These are phyloP conservation scores for Apamea monoglypha DNA, from an alignment of 2,888 invertebrate species.

Conservation along the genomic window DNA sequence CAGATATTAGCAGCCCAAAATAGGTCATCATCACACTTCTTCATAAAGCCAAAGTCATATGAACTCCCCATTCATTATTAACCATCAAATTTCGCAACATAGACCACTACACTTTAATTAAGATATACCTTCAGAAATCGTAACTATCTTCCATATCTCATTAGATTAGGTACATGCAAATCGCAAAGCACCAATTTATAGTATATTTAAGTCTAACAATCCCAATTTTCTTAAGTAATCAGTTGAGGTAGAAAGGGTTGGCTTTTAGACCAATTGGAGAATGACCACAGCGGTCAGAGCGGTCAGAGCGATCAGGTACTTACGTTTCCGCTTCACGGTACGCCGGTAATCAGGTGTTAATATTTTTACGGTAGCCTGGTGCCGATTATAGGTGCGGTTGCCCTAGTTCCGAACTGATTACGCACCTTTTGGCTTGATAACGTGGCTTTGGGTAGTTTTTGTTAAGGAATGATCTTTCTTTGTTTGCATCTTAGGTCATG, in stretches of 20 bases:
- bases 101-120: not conserved
- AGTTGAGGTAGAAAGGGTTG: slow-evolving; percentile 63
- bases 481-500: not conserved
- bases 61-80: not conserved
- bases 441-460: slow-evolving; percentile 33
- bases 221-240: slow-evolving; percentile 67
- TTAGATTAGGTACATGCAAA: slow-evolving; percentile 27
- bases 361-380: slow-evolving; percentile 65
- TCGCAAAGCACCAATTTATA: slow-evolving; percentile 16
- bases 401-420: slow-evolving; percentile 58
- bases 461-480: slow-evolving; percentile 1
- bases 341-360: slow-evolving; percentile 77
- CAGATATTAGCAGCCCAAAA: not conserved
- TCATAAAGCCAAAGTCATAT: not conserved
- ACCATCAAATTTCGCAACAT: not conserved
- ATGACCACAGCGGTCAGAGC: slow-evolving; percentile 56
- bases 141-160: not conserved
- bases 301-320: slow-evolving; percentile 50
- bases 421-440: slow-evolving; percentile 48
- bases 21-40: not conserved
- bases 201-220: slow-evolving; percentile 44
- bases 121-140: not conserved
- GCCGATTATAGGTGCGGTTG: slow-evolving; percentile 65
- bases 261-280: slow-evolving; percentile 62
- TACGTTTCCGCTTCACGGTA: slow-evolving; percentile 75